These are phyloP conservation scores for Hetaerina americana DNA, from an alignment of 1,140 invertebrate genomes.

Conservation along the genomic window DNA sequence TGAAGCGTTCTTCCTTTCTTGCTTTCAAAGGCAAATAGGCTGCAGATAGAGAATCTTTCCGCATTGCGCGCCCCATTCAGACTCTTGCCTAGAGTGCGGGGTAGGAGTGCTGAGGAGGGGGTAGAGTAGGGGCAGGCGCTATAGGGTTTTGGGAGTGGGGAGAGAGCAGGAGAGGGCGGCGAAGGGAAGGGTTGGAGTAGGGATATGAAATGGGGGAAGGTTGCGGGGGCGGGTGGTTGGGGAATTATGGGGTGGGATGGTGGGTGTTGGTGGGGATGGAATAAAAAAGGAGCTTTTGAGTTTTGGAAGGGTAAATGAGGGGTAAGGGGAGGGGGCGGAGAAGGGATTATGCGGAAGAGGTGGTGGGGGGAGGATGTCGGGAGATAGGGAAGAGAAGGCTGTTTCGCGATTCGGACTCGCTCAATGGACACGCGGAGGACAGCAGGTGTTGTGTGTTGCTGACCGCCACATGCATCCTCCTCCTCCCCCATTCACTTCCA, in stretches of 20 bases:
- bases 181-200: too few relatives aligned
- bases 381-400: not conserved
- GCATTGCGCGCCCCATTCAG: not conserved
- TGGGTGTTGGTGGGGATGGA: too few relatives aligned
- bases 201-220: too few relatives aligned
- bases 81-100: not conserved
- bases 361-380: not conserved
- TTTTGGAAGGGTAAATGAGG: not conserved
- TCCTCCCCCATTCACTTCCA: not conserved
- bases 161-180: too few relatives aligned
- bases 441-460: not conserved
- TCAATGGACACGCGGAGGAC: not conserved
- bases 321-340: not conserved
- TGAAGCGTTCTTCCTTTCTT: not conserved
- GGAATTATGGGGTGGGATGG: too few relatives aligned
- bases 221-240: too few relatives aligned
- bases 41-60: not conserved
- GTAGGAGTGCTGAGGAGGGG: not conserved
- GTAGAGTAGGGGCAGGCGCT: too few relatives aligned
- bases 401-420: not conserved
- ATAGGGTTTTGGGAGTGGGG: not conserved
- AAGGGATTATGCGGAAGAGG: not conserved
- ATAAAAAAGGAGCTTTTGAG: too few relatives aligned
- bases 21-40: not conserved
- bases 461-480: not conserved